Conservation (phyloP, 2,113 vertebrate genomes). For the Piliocolobus tephrosceles region DNA sequence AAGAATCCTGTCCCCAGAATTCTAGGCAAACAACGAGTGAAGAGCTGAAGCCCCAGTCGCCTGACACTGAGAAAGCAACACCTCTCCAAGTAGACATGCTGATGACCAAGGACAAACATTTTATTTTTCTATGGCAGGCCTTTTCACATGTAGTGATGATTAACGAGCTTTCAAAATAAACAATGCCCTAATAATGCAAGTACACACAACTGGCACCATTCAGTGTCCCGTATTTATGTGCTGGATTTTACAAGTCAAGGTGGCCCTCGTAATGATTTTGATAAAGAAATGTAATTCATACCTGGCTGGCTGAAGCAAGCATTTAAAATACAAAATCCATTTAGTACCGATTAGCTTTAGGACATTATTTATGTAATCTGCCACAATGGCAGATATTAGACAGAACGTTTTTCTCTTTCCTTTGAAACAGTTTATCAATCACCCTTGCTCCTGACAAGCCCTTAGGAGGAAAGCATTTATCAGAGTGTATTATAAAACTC, state of each 20-base stretch:
- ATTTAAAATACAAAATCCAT: constrained; percentile 63
- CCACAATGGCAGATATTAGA: constrained; percentile 74
- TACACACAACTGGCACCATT: not conserved
- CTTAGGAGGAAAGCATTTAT: constrained; percentile 80
- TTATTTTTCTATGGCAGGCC: not conserved
- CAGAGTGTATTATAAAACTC: constrained; percentile 76
- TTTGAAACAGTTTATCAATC: constrained; percentile 82
- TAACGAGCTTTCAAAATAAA: constrained; percentile 43
- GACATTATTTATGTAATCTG: constrained; percentile 75
- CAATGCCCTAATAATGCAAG: not conserved
- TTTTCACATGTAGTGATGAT: constrained; percentile 6
- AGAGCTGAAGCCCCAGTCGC: not conserved
- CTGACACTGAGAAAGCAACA: not conserved
- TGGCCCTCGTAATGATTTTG: constrained; percentile 21
- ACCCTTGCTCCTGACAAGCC: constrained; percentile 78
- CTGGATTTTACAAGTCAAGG: constrained; percentile 53
- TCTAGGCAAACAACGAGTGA: not conserved
- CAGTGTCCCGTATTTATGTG: constrained; percentile 8
- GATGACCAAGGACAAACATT: constrained; percentile 26
- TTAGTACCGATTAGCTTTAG: constrained; percentile 65
- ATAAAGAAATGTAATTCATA: constrained; percentile 61
- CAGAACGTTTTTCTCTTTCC: constrained; percentile 74
- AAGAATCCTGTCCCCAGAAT: not conserved
- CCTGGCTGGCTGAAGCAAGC: constrained; percentile 33
- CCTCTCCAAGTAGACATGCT: not conserved